Base-by-base conservation (phyloP, 1,140 invertebrate genomes). In the Papilio dardanus region DNA sequence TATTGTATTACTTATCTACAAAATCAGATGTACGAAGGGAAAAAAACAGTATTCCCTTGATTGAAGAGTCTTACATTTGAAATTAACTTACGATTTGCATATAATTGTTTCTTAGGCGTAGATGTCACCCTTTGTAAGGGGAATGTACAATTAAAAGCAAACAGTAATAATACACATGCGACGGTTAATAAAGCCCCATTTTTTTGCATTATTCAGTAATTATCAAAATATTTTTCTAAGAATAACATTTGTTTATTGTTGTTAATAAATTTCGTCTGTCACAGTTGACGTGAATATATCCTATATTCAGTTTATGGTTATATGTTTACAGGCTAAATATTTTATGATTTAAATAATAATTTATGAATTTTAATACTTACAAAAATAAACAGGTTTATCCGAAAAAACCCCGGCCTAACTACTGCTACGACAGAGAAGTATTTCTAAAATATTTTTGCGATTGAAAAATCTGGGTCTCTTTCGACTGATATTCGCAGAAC, bases 121-220 rank as follows among this genome's bases (percentile, higher is more conserved):
- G 28, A 67, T 74, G 40, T 76, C 16, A 76, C 76, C 73, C 82
- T 84, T 31, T 84, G 79, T 19, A 88, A 65, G 21, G 88, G 83
- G 62, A 89, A 86, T 2, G 87, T 88, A 69, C 84, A 89, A 77
- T 88, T 88, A n/a, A 88, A 84, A 40, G 83, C 78, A 50, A 91
- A 76, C 65, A 83, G 87, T 24, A 89, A 76, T 10, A 90, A 77
- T 14, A 87, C 66, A 74, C 80, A 88, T 10, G 81, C 73, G 1
- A 83, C 75, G 19, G 83, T 84, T 21, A 88, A 79, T 58, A 80
- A 46, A 7, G 82, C 79, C 0, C 80, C 77, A 76, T 83, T 81
- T 66, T 78, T 79, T 6, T 83, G 80, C 86, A 87, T 89, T 74
- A 33, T 78, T 73, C 33, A 14, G 74, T 62, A 74, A 24, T 16